Evolutionary conservation across 92 coral and sea anemone species (phyloP), one percentile per base, ranked within the genome.

Genomic region (Muricea muricata): DNA sequence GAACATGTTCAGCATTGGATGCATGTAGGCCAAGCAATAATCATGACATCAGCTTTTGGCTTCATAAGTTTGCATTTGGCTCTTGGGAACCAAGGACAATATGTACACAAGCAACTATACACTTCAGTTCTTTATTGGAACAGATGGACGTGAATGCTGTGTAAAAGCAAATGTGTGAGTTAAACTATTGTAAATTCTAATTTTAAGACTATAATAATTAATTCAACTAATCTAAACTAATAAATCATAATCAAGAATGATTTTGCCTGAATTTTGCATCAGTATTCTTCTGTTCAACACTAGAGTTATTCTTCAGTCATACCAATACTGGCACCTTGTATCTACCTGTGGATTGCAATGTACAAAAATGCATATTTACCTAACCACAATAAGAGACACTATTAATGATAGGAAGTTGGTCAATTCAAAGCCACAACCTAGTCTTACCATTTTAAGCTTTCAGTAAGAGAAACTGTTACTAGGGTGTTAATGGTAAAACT

Each of bases 121-220:
- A 1, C 30, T 39, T 63, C 5, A 18, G 20, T 28, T 63, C 70
- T 63, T 63, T 63, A 63, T 63, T 25, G 70, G 39, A 30, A 63
- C 37, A 6, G 70, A 63, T 63, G 70, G 70, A 63, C 34, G 28
- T 63, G 70, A 32, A 63, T 63, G 70, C 70, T 63, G 25, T 21
- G 65, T 57, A 63, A 63, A 63, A 63, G 70, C 70, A 63, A 63
- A 63, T 52, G 70, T 32, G 70, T 63, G 28, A 28, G 68, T 24
- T 24, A 63, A 28, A 6, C 35, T 63, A 1, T 28, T 35, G 35
- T 14, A 32, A 63, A 13, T 32, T 24, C 15, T 25, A 15, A 11
- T 63, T 63, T 30, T 9, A 63, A 63, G 6, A 28, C 13, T 52
- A 15, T 52, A 52, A 13, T 52, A 9, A 26, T 52, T 5, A 10